phyloP scores from a whole-genome alignment of 2,888 invertebrate species.

The Sesamia inferens region DNA sequence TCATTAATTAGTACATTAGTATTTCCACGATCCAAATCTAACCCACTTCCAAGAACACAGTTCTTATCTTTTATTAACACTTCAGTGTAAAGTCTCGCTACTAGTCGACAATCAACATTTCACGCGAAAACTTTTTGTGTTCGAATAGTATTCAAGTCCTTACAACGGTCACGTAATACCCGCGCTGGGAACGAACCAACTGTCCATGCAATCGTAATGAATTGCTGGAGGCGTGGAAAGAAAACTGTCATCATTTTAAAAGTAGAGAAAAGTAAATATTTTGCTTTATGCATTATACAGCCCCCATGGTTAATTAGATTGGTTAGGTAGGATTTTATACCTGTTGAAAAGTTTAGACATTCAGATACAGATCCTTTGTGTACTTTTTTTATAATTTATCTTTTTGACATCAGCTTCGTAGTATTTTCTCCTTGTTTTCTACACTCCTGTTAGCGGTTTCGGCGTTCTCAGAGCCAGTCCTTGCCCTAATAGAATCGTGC shows the following conservation, averaged over 20 bases:
- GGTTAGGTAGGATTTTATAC: neutral
- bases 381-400: neutral
- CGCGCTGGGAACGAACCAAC: conserved; percentile 41
- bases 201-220: conserved; percentile 53
- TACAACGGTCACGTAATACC: conserved; percentile 33
- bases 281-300: conserved; percentile 34
- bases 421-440: conserved; percentile 5
- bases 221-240: conserved; percentile 41
- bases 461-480: conserved; percentile 22
- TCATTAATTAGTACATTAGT: conserved; percentile 8
- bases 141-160: conserved; percentile 5
- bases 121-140: conserved; percentile 45
- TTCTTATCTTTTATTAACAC: conserved; percentile 49
- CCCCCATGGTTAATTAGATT: conserved; percentile 18
- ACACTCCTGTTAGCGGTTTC: conserved; percentile 1
- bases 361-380: neutral
- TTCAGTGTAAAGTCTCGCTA: conserved; percentile 44
- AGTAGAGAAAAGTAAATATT: conserved; percentile 21
- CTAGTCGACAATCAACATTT: conserved; percentile 45
- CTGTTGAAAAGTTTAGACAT: neutral
- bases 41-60: conserved; percentile 27
- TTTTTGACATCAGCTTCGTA: neutral
- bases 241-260: conserved; percentile 36
- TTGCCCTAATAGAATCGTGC: conserved; percentile 50
- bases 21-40: conserved; percentile 3